phyloP scores from a whole-genome alignment of 2,888 invertebrate genomes.

The Creontiades dilutus region DNA sequence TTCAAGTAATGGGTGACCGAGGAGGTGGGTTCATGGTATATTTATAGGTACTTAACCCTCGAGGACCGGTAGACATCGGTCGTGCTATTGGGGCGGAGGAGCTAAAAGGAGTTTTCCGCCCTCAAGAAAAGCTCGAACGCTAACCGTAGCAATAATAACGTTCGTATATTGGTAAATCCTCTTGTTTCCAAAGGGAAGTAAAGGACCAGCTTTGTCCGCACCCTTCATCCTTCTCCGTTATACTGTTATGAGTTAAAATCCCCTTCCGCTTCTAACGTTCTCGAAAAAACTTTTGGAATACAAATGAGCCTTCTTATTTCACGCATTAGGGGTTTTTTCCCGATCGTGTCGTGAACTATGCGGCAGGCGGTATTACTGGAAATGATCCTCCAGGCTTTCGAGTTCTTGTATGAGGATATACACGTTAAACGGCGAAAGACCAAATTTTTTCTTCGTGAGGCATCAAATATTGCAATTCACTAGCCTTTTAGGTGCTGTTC shows the following conservation, averaged over 20 bases:
- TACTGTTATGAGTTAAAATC: conserved; percentile 52
- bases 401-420: not conserved
- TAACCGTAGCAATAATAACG: conserved; percentile 55
- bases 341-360: conserved; percentile 15
- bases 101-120: not conserved
- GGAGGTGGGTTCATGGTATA: conserved; percentile 50
- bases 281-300: conserved; percentile 58
- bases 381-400: conserved; percentile 4
- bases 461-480: too few relatives aligned
- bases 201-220: conserved; percentile 48
- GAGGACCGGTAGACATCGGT: not conserved
- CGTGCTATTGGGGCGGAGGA: not conserved
- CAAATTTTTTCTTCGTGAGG: too few relatives aligned
- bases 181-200: conserved; percentile 54
- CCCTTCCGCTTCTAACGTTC: conserved; percentile 32
- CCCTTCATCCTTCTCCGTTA: conserved; percentile 52
- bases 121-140: not conserved
- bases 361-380: not conserved
- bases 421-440: too few relatives aligned
- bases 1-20: conserved; percentile 15
- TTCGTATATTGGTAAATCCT: conserved; percentile 61
- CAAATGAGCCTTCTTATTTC: conserved; percentile 49
- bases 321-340: conserved; percentile 42
- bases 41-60: conserved; percentile 59
- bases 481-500: too few relatives aligned